These are phyloP conservation scores for Sylvia atricapilla DNA, from an alignment of 2,113 vertebrate genomes.

Conservation along the genomic window DNA sequence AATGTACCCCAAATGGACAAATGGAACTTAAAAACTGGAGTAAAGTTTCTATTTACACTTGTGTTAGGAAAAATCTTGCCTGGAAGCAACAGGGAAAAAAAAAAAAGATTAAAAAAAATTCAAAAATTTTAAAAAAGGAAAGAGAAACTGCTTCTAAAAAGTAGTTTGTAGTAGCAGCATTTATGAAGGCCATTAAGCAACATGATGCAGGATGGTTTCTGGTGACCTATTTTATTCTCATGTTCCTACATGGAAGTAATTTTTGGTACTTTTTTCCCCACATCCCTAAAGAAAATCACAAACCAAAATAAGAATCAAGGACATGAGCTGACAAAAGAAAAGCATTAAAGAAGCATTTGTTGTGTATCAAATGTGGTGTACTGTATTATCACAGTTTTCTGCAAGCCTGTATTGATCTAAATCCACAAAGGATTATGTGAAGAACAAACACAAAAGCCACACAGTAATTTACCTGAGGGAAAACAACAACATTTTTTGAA, in stretches of 20 bases:
- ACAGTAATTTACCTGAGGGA: background rate
- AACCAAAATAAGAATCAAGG: background rate
- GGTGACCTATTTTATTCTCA: background rate
- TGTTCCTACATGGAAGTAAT: background rate
- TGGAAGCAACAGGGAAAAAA: background rate
- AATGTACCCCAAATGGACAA: background rate
- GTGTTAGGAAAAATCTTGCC: background rate
- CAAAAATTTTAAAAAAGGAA: background rate
- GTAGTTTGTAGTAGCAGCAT: background rate
- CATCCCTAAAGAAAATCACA: background rate
- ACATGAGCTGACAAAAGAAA: background rate
- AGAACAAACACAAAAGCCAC: background rate
- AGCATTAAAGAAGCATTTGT: background rate
- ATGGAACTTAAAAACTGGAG: background rate
- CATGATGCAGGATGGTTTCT: background rate
- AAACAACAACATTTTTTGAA: background rate
- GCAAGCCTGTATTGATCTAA: background rate
- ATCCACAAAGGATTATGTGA: background rate
- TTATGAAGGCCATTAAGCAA: background rate
- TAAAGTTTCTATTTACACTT: background rate
- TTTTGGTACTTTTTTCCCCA: background rate
- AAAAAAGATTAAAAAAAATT: background rate
- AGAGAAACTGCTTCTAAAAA: background rate
- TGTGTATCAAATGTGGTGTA: background rate
- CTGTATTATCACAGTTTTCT: background rate